Evolutionary conservation across 2,797 vertebrate species (phyloP), one percentile per base, ranked within the genome.

Genomic region (Acrossocheilus wenchowensis): DNA sequence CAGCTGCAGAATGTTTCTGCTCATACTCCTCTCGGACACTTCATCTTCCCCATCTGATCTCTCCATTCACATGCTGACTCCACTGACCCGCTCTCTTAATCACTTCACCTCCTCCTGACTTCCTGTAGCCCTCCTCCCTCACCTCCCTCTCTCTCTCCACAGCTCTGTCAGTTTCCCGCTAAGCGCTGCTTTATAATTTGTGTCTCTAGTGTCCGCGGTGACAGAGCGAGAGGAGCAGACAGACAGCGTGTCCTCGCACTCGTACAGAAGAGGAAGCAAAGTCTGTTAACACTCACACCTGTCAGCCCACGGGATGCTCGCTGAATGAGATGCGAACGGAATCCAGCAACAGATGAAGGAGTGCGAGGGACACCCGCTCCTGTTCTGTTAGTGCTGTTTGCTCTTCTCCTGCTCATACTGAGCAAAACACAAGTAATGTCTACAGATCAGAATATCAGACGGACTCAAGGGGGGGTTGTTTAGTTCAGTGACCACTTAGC

Each of bases 281-380:
- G 77, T 43, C 57, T 79, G 54, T 79, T 79, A 62, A 79, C 54
- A 79, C 77, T 30, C 57, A 79, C 57, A 79, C 78, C 36, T 79
- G 78, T 41, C 57, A 45, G 77, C 57, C 39, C 54, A 43, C 8
- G 39, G 78, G 78, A 79, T 36, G 14, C 4, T 62, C 23, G 2
- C 54, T 79, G 54, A 41, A 62, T 17, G 54, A 62, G 39, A 79
- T 60, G 78, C 6, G 57, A 78, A 78, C 21, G 1, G 54, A 41
- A 36, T 23, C n/a, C 21, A 41, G 52, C 6, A 34, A 43, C 54
- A 64, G 36, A 78, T 41, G 21, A 78, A 41, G 34, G 36, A 60
- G 6, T 57, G 75, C 21, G 3, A 62, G 54, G 54, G 23, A 79
- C 48, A 52, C 45, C 4, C 4, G 26, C 4, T 43, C 12, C 34